Conservation (phyloP, 23 tunicate species). For the Styela plicata region DNA sequence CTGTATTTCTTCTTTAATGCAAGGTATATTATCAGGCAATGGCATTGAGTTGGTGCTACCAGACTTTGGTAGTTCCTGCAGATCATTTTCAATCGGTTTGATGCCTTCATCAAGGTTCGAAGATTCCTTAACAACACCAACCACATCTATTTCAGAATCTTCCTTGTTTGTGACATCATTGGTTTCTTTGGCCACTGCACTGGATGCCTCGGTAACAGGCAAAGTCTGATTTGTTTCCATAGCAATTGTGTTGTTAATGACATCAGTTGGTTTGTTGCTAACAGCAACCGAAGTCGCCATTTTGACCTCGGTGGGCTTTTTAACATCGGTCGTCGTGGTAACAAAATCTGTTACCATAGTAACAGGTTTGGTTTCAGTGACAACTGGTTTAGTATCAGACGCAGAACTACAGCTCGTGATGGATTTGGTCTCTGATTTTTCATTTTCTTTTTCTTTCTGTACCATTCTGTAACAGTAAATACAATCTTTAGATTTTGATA, state of each 20-base stretch:
- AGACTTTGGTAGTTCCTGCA: background rate
- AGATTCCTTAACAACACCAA: background rate
- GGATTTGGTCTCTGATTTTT: background rate
- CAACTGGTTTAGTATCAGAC: background rate
- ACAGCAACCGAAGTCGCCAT: background rate
- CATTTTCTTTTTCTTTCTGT: background rate
- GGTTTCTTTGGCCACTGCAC: background rate
- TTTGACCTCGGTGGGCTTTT: background rate
- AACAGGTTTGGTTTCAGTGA: constrained; percentile 2
- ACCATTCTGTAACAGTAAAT: background rate
- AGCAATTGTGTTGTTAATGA: background rate
- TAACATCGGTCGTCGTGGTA: constrained; percentile 7
- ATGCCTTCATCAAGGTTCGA: background rate
- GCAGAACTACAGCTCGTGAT: background rate
- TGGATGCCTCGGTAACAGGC: background rate
- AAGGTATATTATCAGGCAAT: background rate
- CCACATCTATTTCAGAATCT: background rate
- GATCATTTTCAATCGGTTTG: background rate
- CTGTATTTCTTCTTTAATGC: background rate
- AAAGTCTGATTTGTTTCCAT: background rate
- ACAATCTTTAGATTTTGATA: too few species aligned
- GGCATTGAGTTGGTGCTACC: background rate
- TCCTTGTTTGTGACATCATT: background rate
- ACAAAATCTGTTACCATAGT: background rate
- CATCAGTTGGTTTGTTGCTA: background rate